These are phyloP conservation scores for Barbus barbus DNA, from an alignment of 2,113 vertebrate genomes.

Conservation along the genomic window DNA sequence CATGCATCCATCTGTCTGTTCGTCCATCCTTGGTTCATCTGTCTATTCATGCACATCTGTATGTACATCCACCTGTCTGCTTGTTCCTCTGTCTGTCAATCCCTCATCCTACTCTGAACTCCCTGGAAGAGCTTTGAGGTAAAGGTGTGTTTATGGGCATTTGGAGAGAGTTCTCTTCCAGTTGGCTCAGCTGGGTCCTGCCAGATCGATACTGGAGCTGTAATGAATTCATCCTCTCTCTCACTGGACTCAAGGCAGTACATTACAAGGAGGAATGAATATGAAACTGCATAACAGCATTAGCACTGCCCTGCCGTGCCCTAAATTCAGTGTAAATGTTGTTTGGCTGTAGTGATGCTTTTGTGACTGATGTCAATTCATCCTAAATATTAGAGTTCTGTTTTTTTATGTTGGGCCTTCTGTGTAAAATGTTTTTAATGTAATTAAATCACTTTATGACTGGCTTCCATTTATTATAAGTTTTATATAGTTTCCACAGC, in stretches of 20 bases:
- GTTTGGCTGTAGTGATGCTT: not conserved
- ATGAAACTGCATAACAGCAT: conserved; percentile 18
- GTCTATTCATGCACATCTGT: not conserved
- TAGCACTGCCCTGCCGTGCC: not conserved
- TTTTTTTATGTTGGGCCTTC: not conserved
- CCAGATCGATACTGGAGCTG: conserved; percentile 24
- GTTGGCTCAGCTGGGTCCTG: conserved; percentile 1
- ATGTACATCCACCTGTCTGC: not conserved
- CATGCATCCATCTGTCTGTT: not conserved
- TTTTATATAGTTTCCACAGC: no score
- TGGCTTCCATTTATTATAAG: not conserved
- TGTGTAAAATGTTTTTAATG: conserved; percentile 6
- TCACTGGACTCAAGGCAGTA: not conserved
- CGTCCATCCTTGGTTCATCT: not conserved
- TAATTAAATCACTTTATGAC: not conserved
- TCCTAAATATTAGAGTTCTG: no score
- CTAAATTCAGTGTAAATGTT: conserved; percentile 8
- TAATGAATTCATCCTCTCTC: conserved; percentile 38
- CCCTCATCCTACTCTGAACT: not conserved
- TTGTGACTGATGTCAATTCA: not conserved
- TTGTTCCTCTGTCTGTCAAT: not conserved
- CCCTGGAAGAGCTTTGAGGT: not conserved
- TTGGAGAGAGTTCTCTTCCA: not conserved
- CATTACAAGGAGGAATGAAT: conserved; percentile 1
- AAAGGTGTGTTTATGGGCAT: conserved; percentile 12